A percentile compares a stretch with the other conserved stretches of the same genome.
These are phyloP conservation scores for Vulpes ferrilata DNA, from an alignment of 2,113 vertebrate species.

Conservation along the genomic window DNA sequence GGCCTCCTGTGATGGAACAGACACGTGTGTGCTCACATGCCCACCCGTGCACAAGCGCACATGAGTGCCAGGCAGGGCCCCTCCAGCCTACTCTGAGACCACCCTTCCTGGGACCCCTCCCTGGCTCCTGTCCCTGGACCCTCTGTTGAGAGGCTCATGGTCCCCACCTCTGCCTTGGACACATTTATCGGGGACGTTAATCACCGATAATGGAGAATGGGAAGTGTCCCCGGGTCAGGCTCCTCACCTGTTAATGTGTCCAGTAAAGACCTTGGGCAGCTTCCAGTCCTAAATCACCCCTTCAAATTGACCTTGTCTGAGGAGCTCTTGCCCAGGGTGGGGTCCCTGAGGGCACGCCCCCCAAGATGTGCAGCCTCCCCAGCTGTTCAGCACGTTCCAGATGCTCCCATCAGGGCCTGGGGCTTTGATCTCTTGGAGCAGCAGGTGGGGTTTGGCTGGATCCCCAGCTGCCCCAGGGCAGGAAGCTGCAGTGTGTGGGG, in stretches of 20 bases:
- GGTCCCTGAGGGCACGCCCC: neutral
- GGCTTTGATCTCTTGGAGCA: neutral
- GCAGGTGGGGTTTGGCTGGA: neutral
- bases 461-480: neutral
- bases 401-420: neutral
- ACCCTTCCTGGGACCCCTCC: neutral
- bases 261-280: neutral
- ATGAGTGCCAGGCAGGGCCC: accelerated
- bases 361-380: accelerated
- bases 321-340: neutral
- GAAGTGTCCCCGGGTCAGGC: neutral
- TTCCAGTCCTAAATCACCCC: no score
- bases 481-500: neutral
- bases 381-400: no score
- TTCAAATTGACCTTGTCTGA: neutral
- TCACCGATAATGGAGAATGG: neutral
- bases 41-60: no score
- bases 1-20: neutral
- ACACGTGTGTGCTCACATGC: no score
- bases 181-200: neutral
- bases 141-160: neutral
- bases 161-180: neutral
- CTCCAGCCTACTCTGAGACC: neutral
- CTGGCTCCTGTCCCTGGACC: neutral
- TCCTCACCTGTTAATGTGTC: slow-evolving; percentile 36